phyloP scores from a whole-genome alignment of 2,113 vertebrate species.

The Gymnogyps californianus region DNA sequence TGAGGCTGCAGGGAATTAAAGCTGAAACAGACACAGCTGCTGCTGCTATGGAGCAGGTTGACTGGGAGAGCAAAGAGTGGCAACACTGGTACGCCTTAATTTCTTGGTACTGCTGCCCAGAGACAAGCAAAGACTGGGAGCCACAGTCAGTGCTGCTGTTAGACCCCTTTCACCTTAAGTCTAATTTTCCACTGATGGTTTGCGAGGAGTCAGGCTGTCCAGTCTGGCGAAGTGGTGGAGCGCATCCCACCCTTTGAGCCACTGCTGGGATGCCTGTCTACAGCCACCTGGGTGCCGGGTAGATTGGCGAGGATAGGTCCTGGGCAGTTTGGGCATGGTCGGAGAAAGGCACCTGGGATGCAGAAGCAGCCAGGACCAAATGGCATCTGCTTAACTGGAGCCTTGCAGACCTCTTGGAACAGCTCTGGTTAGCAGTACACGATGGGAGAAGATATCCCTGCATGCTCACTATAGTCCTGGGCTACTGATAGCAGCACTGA shows the following conservation, averaged over 20 bases:
- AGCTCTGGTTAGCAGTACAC: not conserved
- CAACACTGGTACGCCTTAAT: not conserved
- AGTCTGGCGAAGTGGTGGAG: fast-evolving
- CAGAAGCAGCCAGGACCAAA: not conserved
- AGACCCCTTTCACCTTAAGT: not conserved
- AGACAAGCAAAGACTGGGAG: not conserved
- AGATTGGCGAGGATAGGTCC: not conserved
- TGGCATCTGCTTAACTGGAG: not conserved
- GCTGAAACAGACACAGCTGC: not conserved
- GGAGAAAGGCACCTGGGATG: not conserved
- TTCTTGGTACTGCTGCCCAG: not conserved
- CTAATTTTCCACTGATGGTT: not conserved
- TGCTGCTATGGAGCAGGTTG: not conserved
- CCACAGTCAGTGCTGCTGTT: not conserved
- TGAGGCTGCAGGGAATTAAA: not conserved
- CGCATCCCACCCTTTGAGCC: not conserved
- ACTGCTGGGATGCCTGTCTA: not conserved
- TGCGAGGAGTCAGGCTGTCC: not conserved
- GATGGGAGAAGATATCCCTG: not conserved
- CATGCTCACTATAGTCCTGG: not conserved
- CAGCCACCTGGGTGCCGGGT: not conserved
- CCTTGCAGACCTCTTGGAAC: not conserved
- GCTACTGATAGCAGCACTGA: not conserved
- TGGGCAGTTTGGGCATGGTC: not conserved
- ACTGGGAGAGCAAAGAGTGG: not conserved